phyloP scores from a whole-genome alignment of 2,113 vertebrate species.

The Crotalus helleri region DNA sequence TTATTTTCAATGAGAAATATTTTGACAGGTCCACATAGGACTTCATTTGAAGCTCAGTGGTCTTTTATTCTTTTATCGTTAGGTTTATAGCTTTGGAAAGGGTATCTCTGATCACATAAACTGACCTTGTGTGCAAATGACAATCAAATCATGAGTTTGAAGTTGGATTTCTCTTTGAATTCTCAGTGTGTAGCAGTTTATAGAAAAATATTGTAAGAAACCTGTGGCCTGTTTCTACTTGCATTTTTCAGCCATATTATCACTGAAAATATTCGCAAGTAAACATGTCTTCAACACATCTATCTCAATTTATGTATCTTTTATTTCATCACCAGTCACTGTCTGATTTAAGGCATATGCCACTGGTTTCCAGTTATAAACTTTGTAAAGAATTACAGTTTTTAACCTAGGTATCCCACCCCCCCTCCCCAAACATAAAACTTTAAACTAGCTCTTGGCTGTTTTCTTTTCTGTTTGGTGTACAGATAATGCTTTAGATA shows the following conservation, averaged over 20 bases:
- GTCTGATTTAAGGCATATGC: background rate
- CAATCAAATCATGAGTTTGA: background rate
- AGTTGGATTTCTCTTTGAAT: background rate
- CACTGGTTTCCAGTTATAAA: conserved; percentile 7
- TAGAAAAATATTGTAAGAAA: background rate
- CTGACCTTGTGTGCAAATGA: background rate
- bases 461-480: background rate
- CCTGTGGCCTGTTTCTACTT: background rate
- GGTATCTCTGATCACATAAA: background rate
- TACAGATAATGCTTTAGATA: background rate
- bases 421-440: background rate
- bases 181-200: background rate
- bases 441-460: background rate
- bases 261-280: background rate
- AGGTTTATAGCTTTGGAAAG: background rate
- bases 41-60: background rate
- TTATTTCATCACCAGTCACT: background rate
- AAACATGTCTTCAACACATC: background rate
- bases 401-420: background rate
- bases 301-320: background rate
- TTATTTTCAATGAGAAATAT: background rate
- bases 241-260: background rate
- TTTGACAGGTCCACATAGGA: background rate
- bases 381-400: conserved; percentile 5
- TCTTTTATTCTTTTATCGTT: background rate